These are phyloP conservation scores for Eupithecia pulchellata DNA, from an alignment of 2,888 invertebrate genomes.

Conservation along the genomic window DNA sequence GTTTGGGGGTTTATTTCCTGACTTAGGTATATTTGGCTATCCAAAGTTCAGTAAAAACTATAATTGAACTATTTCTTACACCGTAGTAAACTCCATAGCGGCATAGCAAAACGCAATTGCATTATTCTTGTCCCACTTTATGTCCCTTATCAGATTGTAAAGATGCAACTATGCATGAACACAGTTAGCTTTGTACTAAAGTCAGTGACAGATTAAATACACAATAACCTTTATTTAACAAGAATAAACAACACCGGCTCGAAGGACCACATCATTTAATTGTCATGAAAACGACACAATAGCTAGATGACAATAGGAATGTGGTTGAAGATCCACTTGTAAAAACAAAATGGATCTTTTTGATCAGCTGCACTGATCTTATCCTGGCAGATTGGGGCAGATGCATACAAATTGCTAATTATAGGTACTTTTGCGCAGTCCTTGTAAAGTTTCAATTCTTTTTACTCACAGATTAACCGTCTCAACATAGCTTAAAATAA, in stretches of 20 bases:
- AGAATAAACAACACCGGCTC: constrained; percentile 30
- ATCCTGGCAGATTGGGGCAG: constrained; percentile 51
- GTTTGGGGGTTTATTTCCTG: neutral
- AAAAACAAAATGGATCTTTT: constrained; percentile 41
- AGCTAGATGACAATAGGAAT: constrained; percentile 38
- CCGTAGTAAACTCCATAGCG: neutral
- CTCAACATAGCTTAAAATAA: neutral
- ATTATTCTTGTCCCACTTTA: constrained; percentile 24
- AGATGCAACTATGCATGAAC: constrained; percentile 21
- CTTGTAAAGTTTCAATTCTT: neutral
- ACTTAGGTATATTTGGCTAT: neutral
- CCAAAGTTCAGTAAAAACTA: neutral
- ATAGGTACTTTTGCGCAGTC: neutral
- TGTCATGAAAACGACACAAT: constrained; percentile 52
- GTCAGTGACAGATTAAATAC: constrained; percentile 53
- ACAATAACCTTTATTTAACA: constrained; percentile 48
- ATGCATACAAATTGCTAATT: constrained; percentile 43
- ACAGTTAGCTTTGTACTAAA: constrained; percentile 28
- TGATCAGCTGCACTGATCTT: constrained; percentile 52
- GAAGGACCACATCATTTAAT: constrained; percentile 68
- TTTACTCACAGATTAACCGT: neutral
- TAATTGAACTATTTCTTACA: neutral
- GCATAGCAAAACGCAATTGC: constrained; percentile 9
- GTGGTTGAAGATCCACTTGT: constrained; percentile 52
- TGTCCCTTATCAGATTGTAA: constrained; percentile 20